phyloP scores from a whole-genome alignment of 2,888 invertebrate species.

The Horisme vitalbata region DNA sequence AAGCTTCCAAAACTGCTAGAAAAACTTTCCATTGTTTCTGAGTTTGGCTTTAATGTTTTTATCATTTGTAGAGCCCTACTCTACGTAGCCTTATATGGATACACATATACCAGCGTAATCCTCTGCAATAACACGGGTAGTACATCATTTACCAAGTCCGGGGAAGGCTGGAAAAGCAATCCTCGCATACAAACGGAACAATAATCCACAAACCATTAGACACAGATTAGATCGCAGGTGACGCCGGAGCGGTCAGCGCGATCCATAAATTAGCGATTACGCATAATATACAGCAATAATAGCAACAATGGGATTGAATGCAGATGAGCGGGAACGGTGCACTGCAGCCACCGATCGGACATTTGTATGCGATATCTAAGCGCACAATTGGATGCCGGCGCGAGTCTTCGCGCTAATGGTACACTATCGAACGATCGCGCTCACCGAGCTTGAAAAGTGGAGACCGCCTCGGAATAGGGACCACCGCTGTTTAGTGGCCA shows the following conservation, averaged over 20 bases:
- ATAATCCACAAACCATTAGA: constrained; percentile 38
- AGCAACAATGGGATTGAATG: constrained; percentile 82
- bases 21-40: constrained; percentile 22
- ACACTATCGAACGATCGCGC: constrained; percentile 78
- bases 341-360: constrained; percentile 66
- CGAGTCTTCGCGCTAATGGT: constrained; percentile 81
- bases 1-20: constrained; percentile 27
- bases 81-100: constrained; percentile 2
- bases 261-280: constrained; percentile 80
- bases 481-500: constrained; percentile 67
- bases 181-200: constrained; percentile 19
- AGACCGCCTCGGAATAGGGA: constrained; percentile 72
- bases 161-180: constrained; percentile 12
- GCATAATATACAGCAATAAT: constrained; percentile 74
- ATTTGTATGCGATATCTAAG: constrained; percentile 82
- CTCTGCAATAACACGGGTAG: constrained; percentile 16
- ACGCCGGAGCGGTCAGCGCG: constrained; percentile 54
- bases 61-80: constrained; percentile 15
- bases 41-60: constrained; percentile 18
- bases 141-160: constrained; percentile 17
- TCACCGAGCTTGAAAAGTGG: constrained; percentile 67
- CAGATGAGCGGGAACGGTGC: constrained; percentile 67
- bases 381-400: constrained; percentile 82
- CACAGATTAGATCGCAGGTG: constrained; percentile 53
- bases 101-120: constrained; percentile 12